Percentiles rank a stretch among this genome's conserved stretches.
phyloP scores from a whole-genome alignment of 2,113 vertebrate species.

The Rhinoderma darwinii region DNA sequence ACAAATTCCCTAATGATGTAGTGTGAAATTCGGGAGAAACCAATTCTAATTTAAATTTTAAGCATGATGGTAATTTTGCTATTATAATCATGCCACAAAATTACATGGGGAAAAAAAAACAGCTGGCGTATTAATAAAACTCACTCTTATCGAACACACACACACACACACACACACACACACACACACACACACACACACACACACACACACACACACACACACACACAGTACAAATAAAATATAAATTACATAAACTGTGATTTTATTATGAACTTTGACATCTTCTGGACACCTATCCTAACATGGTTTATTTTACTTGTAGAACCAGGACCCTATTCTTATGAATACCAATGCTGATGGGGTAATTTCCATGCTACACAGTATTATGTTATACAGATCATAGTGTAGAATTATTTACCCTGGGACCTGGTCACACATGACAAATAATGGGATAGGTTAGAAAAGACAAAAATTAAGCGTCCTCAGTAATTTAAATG shows the following conservation, averaged over 20 bases:
- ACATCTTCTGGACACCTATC: background rate
- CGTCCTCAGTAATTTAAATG: too few species aligned
- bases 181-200: background rate
- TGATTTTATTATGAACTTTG: too few species aligned
- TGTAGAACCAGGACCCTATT: background rate
- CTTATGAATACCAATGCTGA: too few species aligned
- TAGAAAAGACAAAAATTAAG: too few species aligned
- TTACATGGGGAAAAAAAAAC: constrained; percentile 6
- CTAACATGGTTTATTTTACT: background rate
- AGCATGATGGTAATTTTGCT: constrained; percentile 30
- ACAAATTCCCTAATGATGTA: constrained; percentile 25
- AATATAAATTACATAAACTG: too few species aligned
- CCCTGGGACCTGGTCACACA: background rate
- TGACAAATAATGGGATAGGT: background rate
- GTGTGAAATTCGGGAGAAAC: constrained; percentile 47
- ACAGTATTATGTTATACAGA: background rate
- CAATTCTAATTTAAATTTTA: constrained; percentile 44
- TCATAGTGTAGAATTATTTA: background rate
- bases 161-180: background rate
- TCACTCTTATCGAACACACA: background rate
- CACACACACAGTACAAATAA: too few species aligned
- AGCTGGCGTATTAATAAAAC: background rate
- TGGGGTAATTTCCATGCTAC: background rate
- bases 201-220: background rate
- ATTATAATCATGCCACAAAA: constrained; percentile 14